A percentile compares a stretch with the other conserved stretches of the same genome.
Conservation (phyloP, 2,797 vertebrate genomes). For the Clamator glandarius region DNA sequence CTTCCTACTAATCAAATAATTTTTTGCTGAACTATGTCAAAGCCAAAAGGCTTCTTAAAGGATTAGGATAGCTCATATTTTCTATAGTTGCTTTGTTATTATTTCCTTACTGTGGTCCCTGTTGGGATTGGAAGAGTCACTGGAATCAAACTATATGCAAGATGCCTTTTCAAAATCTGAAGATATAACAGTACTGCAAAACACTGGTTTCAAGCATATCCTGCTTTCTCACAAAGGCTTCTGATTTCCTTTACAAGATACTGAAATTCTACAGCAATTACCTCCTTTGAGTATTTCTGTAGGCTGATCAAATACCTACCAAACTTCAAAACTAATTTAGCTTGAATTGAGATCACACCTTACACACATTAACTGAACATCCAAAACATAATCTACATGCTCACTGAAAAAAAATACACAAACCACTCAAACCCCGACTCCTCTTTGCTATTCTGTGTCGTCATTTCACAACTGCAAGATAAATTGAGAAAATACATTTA, state of each 20-base stretch:
- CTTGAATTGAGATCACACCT: background rate
- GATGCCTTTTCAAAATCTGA: background rate
- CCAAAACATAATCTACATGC: background rate
- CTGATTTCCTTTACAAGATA: background rate
- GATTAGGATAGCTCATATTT: background rate
- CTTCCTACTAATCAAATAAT: background rate
- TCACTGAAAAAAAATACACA: background rate
- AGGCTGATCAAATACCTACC: background rate
- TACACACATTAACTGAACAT: background rate
- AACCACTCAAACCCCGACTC: fast-evolving
- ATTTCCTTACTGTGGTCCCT: background rate
- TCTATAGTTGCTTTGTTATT: background rate
- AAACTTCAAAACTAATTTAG: background rate
- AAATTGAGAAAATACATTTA: background rate
- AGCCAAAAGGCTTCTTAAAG: background rate
- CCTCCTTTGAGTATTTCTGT: background rate
- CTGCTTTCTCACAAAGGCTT: background rate
- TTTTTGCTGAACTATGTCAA: background rate
- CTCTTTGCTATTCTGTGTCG: background rate
- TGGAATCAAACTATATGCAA: background rate
- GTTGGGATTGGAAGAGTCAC: background rate
- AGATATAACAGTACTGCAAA: background rate
- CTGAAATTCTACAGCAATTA: background rate
- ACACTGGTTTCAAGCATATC: background rate
- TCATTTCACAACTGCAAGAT: background rate